These are phyloP conservation scores for Gymnocephalus cernua DNA, from an alignment of 2,113 vertebrate species.

Conservation along the genomic window DNA sequence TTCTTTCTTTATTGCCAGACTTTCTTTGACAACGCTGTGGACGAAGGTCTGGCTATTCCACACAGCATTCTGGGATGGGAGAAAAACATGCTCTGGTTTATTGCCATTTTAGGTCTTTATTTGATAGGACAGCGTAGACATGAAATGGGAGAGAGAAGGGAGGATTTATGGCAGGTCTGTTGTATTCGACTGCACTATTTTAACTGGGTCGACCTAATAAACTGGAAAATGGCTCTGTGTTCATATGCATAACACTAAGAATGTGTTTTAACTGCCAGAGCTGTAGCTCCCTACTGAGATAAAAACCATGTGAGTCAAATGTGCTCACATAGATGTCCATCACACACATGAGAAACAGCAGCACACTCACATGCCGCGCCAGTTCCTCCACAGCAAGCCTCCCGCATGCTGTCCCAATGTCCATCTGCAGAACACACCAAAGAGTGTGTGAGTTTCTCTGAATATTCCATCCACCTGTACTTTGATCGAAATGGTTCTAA, in stretches of 20 bases:
- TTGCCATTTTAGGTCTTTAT: too few relatives aligned
- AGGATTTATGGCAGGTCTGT: background rate
- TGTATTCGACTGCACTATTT: too few relatives aligned
- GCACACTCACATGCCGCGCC: background rate
- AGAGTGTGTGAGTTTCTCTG: background rate
- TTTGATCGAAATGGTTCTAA: background rate
- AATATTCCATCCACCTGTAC: background rate
- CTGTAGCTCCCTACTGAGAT: background rate
- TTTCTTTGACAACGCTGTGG: too few relatives aligned
- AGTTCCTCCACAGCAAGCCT: background rate
- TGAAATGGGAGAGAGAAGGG: background rate
- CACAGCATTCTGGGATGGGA: too few relatives aligned
- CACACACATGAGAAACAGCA: constrained; percentile 15
- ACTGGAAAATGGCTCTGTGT: background rate
- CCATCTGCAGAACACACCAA: constrained; percentile 15
- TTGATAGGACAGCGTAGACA: too few relatives aligned
- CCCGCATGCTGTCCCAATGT: background rate
- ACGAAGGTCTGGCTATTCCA: too few relatives aligned
- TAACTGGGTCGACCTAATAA: background rate
- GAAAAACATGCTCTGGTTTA: too few relatives aligned
- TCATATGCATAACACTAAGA: background rate
- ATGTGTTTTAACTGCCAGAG: constrained; percentile 9
- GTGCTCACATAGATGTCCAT: constrained; percentile 17
- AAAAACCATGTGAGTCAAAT: constrained; percentile 25
- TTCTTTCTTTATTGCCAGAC: too few relatives aligned